phyloP scores from a whole-genome alignment of 1,140 invertebrate species.

The Globodera rostochiensis region DNA sequence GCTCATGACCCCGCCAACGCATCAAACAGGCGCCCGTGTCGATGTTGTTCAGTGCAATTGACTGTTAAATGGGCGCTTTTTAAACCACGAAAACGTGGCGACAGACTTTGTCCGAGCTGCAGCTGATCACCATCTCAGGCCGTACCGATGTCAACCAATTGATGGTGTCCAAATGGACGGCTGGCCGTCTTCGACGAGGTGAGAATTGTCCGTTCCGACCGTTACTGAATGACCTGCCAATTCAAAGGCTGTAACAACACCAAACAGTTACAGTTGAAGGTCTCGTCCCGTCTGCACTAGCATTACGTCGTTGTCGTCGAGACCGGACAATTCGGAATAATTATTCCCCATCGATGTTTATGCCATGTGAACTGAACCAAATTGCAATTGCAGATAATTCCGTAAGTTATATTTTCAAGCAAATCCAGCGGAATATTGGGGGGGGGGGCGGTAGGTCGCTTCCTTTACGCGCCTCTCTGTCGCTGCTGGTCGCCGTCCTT shows the following conservation, averaged over 20 bases:
- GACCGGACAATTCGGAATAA: slow-evolving; percentile 42
- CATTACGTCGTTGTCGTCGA: slow-evolving; percentile 51
- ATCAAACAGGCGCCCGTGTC: slow-evolving; percentile 49
- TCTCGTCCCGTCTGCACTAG: slow-evolving; percentile 13
- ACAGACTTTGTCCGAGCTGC: slow-evolving; percentile 47
- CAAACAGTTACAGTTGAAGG: background rate
- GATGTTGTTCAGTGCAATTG: slow-evolving; percentile 48
- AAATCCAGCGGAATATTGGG: no score
- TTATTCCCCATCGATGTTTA: slow-evolving; percentile 37
- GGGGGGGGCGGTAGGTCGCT: no score
- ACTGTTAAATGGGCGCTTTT: slow-evolving; percentile 2
- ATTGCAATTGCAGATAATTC: background rate
- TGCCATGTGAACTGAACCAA: background rate
- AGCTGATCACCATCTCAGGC: slow-evolving; percentile 50
- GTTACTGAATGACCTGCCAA: background rate
- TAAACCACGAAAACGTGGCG: background rate
- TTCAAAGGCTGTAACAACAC: no score
- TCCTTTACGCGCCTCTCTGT: background rate
- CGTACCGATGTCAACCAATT: slow-evolving; percentile 48
- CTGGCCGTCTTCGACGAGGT: slow-evolving; percentile 26
- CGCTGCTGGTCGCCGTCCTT: background rate
- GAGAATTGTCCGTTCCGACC: background rate
- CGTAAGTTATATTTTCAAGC: no score
- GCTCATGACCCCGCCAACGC: slow-evolving; percentile 44
- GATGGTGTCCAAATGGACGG: slow-evolving; percentile 46